Base-by-base conservation (phyloP, 2,888 invertebrate genomes). In the Heliconius charithonia region DNA sequence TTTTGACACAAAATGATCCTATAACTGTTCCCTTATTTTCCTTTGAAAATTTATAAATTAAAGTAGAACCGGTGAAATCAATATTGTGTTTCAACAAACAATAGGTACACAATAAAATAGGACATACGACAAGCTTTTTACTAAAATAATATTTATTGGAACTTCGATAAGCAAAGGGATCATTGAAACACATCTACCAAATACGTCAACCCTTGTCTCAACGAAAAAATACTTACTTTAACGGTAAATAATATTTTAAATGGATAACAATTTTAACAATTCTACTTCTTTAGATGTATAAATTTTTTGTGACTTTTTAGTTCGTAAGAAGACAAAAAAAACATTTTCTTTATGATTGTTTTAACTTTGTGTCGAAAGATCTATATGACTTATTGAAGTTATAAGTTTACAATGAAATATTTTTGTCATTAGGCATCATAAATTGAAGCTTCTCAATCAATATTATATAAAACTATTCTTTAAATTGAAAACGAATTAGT, bases 121-220 rank as follows among this genome's bases (percentile, higher is more conserved):
- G 19, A 78, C 41, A 27, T 13, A 29, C 16, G 56, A 72, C 41
- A 66, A 41, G 16, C 16, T 62, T 67, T 73, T 79, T 69, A 62
- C 74, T 67, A 72, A 69, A 63, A 78, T 65, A 71, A 71, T 79
- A 74, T 66, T 56, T 79, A 65, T 74, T 70, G 69, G 37, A 76
- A 56, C 45, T 75, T 74, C 16, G n/a, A 67, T 73, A 79, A 78
- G 76, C 77, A 74, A 80, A 76, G 67, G 75, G 51, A 76, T 76
- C 72, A 76, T 81, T 80, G 79, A 82, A 80, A 82, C 81, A 81
- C 79, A 80, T 78, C 75, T 69, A 66, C 77, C 76, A 78, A 79
- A 82, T 81, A 71, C 81, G 83, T 83, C 83, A 83, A 84, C 83
- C 83, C 83, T 81, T 78, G 82, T 83, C 81, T 75, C 22, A 65